phyloP scores from a whole-genome alignment of 2,113 vertebrate genomes.

The Chauna torquata region DNA sequence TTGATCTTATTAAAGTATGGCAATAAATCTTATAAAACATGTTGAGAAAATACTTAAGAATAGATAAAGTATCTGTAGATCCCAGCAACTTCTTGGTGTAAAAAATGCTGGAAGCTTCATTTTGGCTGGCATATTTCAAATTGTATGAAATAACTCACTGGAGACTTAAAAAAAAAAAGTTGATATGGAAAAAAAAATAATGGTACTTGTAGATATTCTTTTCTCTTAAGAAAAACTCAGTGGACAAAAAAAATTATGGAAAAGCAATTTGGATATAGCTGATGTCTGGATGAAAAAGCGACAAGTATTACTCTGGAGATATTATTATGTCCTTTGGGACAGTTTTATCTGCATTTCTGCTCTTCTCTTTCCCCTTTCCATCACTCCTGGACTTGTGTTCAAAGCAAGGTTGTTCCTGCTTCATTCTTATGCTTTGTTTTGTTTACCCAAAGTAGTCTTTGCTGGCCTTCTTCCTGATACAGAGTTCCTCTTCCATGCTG shows the following conservation, averaged over 20 bases:
- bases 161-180: background rate
- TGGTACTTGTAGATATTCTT: background rate
- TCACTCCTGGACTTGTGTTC: background rate
- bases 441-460: background rate
- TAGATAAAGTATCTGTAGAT: background rate
- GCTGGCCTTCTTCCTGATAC: background rate
- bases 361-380: background rate
- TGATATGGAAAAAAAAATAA: background rate
- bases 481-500: background rate
- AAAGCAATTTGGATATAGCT: background rate
- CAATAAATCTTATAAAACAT: background rate
- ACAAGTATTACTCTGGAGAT: background rate
- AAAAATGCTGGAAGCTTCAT: background rate
- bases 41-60: background rate
- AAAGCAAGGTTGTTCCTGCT: background rate
- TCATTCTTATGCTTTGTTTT: background rate
- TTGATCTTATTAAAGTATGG: background rate
- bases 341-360: background rate
- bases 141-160: background rate
- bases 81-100: background rate
- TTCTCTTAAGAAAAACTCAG: background rate
- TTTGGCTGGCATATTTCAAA: background rate
- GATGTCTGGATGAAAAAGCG: background rate
- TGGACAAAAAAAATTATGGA: background rate
- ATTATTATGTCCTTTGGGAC: background rate